Conservation (phyloP, 2,113 vertebrate species). For the Morone chrysops region DNA sequence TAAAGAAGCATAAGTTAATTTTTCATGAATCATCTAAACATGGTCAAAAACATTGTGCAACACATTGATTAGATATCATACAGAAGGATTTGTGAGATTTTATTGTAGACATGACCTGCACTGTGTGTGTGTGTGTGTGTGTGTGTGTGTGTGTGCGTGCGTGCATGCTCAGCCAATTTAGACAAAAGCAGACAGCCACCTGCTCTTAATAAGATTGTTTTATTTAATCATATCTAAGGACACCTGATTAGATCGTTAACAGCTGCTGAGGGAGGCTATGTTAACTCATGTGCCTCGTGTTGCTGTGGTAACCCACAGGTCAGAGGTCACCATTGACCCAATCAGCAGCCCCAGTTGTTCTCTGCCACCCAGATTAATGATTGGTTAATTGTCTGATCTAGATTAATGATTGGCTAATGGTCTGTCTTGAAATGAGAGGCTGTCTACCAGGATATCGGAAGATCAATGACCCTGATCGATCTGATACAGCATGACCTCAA, state of each 20-base stretch:
- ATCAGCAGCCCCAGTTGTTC: conserved; percentile 39
- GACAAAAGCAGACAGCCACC: background rate
- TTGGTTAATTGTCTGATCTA: conserved; percentile 64
- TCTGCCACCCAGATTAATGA: conserved; percentile 54
- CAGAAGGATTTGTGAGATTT: background rate
- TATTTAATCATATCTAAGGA: conserved; percentile 24
- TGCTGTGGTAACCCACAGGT: conserved; percentile 35
- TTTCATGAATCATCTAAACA: background rate
- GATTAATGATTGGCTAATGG: conserved; percentile 71
- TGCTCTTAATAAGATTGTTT: conserved; percentile 26
- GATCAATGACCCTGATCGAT: conserved; percentile 66
- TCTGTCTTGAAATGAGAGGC: conserved; percentile 49
- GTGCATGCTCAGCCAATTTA: background rate
- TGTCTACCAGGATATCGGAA: conserved; percentile 12
- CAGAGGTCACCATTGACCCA: conserved; percentile 50
- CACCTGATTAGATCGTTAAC: conserved; percentile 17
- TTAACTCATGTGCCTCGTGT: conserved; percentile 6
- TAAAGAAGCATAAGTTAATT: background rate
- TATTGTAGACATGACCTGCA: background rate
- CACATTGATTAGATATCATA: background rate
- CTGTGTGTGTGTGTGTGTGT: background rate
- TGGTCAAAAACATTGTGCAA: background rate
- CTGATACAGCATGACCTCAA: conserved; percentile 46
- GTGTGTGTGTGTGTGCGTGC: background rate
- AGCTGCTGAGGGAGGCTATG: background rate